Base-by-base conservation (phyloP, 64 coral and sea anemone species). In the Orbicella faveolata region DNA sequence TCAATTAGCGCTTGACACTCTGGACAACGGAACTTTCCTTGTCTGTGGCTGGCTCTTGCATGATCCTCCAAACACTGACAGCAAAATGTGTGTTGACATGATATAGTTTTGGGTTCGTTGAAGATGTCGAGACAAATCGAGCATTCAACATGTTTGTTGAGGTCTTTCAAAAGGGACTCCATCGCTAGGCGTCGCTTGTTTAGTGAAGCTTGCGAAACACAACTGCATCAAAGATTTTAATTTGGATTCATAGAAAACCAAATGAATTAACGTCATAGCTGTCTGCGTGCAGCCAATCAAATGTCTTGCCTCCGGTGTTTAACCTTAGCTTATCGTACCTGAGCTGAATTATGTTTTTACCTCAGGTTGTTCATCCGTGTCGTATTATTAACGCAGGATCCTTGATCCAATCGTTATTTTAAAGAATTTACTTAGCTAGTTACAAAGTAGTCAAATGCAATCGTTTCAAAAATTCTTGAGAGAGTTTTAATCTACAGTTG, bases 91-190 rank as follows among this genome's bases (percentile, higher is more conserved):
- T 70, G 67, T n/a, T 33, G 67, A 33, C 67, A 70, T 70, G 67
- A 70, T 70, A 70, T 70, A 25, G 67, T 70, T 70, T 70, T 70
- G 67, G 67, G 67, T 9, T 14, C 34, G 23, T 15, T 87, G 55
- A 33, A 73, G 13, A 10, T 74, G 2, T 87, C 83, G 41, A 52
- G 83, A 52, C 83, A 87, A 33, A 87, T 87, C 51, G 83, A 39
- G 53, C 83, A 87, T 6, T 65, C 53, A 52, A 87, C 30, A 52
- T 73, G 65, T 70, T 87, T 52, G 25, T 73, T 73, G 41, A 87
- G 61, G 11, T 87, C 35, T 73, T 73, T 36, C n/a, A 87, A 73
- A 67, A 87, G 84, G 21, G 84, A 48, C 73, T 0, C 73, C 84
- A 87, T 87, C 73, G 9, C 55, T 12, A 15, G 55, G 9, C 54